phyloP scores from a whole-genome alignment of 2,797 vertebrate genomes.

The Myiotriccus ornatus region DNA sequence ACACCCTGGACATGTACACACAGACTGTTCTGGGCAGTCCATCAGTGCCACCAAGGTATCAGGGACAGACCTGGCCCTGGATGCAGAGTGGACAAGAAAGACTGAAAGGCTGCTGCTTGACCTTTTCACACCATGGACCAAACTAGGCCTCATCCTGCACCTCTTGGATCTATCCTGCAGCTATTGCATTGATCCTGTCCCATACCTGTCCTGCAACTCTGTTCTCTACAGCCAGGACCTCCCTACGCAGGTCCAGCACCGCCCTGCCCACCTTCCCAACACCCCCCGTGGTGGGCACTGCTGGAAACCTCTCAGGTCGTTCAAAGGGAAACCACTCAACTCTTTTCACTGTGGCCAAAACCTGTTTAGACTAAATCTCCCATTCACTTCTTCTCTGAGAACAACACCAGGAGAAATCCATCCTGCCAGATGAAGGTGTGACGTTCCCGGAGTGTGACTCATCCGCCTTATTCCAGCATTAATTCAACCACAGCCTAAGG shows the following conservation, averaged over 20 bases:
- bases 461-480: neutral
- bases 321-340: neutral
- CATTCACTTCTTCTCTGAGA: rapidly evolving
- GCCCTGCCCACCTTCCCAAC: neutral
- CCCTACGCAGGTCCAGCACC: neutral
- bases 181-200: rapidly evolving
- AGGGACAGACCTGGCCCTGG: neutral
- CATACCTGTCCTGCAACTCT: rapidly evolving
- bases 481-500: neutral
- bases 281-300: rapidly evolving
- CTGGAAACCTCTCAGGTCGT: neutral
- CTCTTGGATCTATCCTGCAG: neutral
- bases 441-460: neutral
- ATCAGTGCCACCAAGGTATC: neutral
- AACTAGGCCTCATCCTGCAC: neutral
- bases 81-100: neutral
- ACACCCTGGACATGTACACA: neutral
- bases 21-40: neutral
- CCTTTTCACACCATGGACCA: neutral
- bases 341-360: neutral
- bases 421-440: neutral
- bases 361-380: neutral
- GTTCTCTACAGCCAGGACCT: rapidly evolving
- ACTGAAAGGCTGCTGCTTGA: neutral
- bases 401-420: neutral